Conservation (phyloP, 2,113 vertebrate genomes). For the Pundamilia nyererei region DNA sequence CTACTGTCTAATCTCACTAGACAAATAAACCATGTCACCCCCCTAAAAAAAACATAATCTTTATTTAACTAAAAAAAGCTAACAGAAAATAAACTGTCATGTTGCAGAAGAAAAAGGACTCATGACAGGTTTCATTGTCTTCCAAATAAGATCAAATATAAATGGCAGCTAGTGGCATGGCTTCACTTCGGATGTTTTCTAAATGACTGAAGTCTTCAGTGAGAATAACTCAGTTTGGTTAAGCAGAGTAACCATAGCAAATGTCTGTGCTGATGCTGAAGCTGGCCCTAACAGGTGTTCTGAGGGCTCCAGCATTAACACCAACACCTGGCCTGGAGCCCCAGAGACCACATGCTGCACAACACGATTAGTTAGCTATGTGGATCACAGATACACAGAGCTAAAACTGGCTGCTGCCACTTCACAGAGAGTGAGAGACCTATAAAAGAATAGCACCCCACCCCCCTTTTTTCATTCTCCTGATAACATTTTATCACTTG, state of each 20-base stretch:
- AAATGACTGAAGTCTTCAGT: background rate
- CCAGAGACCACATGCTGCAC: constrained; percentile 51
- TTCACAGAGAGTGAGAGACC: constrained; percentile 27
- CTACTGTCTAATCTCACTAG: background rate
- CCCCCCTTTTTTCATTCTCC: background rate
- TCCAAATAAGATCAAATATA: background rate
- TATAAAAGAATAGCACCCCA: constrained; percentile 1
- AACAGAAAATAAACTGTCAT: background rate
- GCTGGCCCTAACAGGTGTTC: constrained; percentile 58
- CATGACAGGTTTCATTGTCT: background rate
- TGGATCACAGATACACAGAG: constrained; percentile 37
- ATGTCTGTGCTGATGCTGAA: background rate
- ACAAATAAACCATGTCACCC: background rate
- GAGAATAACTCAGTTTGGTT: constrained; percentile 15
- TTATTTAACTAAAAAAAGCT: background rate
- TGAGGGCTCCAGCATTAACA: constrained; percentile 49
- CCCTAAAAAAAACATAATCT: background rate
- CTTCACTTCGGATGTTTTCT: background rate
- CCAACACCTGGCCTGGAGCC: constrained; percentile 57
- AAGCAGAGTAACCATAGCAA: constrained; percentile 16
- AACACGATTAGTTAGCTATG: constrained; percentile 57
- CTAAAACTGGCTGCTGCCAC: constrained; percentile 45
- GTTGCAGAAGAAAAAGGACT: background rate
- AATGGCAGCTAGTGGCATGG: background rate
- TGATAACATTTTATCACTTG: constrained; percentile 61